phyloP scores from a whole-genome alignment of 2,113 vertebrate species.

The Isurus oxyrinchus region DNA sequence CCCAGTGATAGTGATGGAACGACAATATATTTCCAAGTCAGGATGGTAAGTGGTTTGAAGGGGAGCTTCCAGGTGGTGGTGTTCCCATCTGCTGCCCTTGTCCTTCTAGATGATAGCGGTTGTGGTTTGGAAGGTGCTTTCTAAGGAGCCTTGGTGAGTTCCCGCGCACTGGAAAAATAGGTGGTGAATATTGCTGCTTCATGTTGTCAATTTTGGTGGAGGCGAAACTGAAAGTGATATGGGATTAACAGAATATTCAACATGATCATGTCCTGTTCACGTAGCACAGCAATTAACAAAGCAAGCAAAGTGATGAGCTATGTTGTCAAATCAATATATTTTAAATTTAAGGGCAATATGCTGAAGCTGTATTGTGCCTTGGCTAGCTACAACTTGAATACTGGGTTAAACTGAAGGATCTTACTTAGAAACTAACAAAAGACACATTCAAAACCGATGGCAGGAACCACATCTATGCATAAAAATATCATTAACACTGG shows the following conservation, averaged over 20 bases:
- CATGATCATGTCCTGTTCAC: background rate
- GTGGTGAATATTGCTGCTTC: background rate
- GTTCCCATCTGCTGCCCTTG: too few species aligned
- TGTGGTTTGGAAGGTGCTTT: too few species aligned
- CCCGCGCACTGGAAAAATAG: background rate
- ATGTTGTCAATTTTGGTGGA: background rate
- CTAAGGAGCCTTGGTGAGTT: too few species aligned
- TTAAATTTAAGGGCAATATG: background rate
- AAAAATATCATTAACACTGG: background rate
- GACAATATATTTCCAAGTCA: too few species aligned
- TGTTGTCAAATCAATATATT: background rate
- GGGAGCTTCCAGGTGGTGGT: too few species aligned
- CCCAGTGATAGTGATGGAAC: too few species aligned
- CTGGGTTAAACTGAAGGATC: background rate
- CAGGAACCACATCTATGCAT: background rate
- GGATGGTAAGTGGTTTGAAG: too few species aligned
- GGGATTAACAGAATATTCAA: background rate
- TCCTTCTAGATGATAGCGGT: too few species aligned
- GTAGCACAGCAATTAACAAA: background rate
- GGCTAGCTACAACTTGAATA: background rate
- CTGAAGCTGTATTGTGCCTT: background rate
- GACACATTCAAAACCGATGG: background rate
- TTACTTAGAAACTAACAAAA: background rate
- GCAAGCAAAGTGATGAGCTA: background rate
- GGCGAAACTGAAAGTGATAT: background rate